Evolutionary conservation across 2,113 vertebrate genomes (phyloP), one percentile per base, ranked within the genome.

Genomic region (Chlorocebus sabaeus): DNA sequence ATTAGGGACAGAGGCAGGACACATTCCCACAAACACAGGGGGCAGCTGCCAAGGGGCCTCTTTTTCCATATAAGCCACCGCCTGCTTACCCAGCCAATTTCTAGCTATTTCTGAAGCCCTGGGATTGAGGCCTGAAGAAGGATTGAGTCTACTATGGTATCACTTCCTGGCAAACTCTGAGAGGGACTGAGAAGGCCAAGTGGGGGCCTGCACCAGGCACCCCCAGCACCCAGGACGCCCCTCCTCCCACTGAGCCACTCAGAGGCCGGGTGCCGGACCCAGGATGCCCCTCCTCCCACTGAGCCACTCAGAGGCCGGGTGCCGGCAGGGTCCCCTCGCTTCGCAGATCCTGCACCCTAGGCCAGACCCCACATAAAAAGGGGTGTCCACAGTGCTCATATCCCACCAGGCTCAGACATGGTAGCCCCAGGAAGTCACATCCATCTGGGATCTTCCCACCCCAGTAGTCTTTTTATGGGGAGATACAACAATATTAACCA

Each of bases 1-100:
- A 30, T 14, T 52, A 78, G 14, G 45, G 68, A 43, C 12, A 38
- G 61, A 93, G 35, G 50, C 55, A 76, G 97, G 97, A 98, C 98
- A 98, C 97, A 98, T 98, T 97, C 1, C 76, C 67, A 30, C 22
- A 2, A 16, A 22, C 76, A 11, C 13, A 48, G 57, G 57, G 43
- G 18, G 57, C 32, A 12, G n/a, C 6, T 40, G 30, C 57, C 22
- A 23, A n/a, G 1, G 22, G 32, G 5, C 30, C 48, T 40, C 59
- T 22, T 48, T 27, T 70, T 89, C 50, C 70, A 18, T 2, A 68
- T 20, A 50, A 61, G 40, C 43, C 57, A 27, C 23, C 11, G 17
- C 43, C 22, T 43, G 52, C 48, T 55, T 32, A 76, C 50, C 61
- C 2, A 30, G n/a, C 32, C 14, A 25, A 27, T 57, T 59, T 59